Conservation (phyloP, 2,888 invertebrate genomes). For the Pycnomerus fuliginosus region DNA sequence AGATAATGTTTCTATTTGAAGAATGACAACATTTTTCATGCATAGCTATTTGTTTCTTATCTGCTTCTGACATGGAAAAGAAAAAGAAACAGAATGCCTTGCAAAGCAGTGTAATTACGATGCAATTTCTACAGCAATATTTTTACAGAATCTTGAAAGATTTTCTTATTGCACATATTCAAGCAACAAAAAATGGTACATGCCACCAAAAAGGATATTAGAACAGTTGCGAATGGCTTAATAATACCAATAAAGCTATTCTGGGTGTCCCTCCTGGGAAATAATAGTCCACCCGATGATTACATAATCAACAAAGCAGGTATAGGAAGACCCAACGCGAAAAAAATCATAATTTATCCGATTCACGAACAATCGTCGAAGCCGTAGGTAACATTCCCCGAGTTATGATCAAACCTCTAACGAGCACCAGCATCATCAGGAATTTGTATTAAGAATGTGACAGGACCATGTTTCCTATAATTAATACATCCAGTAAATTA, state of each 20-base stretch:
- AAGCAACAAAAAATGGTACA: no score
- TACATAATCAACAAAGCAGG: constrained; percentile 7
- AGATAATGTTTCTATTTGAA: no score
- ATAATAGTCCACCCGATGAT: constrained; percentile 12
- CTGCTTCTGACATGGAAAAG: no score
- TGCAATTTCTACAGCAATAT: no score
- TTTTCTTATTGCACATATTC: no score
- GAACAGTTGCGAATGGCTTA: no score
- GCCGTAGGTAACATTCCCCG: constrained; percentile 13
- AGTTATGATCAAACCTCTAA: constrained; percentile 9
- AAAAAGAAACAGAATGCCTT: no score
- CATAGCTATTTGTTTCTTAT: no score
- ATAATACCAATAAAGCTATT: constrained; percentile 20
- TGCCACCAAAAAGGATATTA: no score
- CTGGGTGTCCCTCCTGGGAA: constrained; percentile 14
- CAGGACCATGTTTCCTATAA: constrained; percentile 44
- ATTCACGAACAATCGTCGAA: constrained; percentile 30
- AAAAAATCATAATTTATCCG: constrained; percentile 27
- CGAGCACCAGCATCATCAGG: constrained; percentile 8
- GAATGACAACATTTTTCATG: no score
- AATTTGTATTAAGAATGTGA: constrained; percentile 30
- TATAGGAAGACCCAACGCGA: constrained; percentile 1
- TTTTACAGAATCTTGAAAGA: no score
- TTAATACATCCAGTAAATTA: constrained; percentile 51
- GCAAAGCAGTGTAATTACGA: no score